Conservation (phyloP, 2,113 vertebrate species). For the Crotalus horridus region DNA sequence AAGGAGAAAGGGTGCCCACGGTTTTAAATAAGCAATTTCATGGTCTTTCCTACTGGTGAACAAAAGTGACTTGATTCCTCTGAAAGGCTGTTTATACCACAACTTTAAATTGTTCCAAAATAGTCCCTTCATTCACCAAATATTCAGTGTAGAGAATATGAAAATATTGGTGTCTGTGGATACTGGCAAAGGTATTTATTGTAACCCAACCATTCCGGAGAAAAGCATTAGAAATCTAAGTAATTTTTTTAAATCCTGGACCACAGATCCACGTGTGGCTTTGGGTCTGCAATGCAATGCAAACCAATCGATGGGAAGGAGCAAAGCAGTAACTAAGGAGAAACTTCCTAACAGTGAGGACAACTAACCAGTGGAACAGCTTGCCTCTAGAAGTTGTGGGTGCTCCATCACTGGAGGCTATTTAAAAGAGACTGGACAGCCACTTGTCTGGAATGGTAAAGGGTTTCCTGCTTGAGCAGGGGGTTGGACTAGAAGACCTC, state of each 20-base stretch:
- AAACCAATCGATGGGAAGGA: not conserved
- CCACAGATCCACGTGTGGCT: no score
- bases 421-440: not conserved
- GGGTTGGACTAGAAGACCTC: not conserved
- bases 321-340: not conserved
- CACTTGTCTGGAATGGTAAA: not conserved
- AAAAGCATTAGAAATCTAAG: not conserved
- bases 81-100: not conserved
- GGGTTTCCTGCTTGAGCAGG: not conserved
- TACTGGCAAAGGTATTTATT: not conserved
- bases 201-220: not conserved
- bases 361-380: not conserved
- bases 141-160: slow-evolving; percentile 11
- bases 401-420: not conserved
- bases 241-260: not conserved
- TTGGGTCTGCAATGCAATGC: not conserved
- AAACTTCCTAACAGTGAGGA: not conserved
- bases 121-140: slow-evolving; percentile 45
- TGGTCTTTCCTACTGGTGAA: not conserved
- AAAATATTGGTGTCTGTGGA: slow-evolving; percentile 25
- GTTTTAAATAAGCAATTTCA: not conserved
- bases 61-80: not conserved
- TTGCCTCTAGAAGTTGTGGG: not conserved
- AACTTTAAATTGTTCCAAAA: slow-evolving; percentile 33
- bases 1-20: not conserved